Conservation (phyloP, 2,888 invertebrate species). For the Tipula vernalis region DNA sequence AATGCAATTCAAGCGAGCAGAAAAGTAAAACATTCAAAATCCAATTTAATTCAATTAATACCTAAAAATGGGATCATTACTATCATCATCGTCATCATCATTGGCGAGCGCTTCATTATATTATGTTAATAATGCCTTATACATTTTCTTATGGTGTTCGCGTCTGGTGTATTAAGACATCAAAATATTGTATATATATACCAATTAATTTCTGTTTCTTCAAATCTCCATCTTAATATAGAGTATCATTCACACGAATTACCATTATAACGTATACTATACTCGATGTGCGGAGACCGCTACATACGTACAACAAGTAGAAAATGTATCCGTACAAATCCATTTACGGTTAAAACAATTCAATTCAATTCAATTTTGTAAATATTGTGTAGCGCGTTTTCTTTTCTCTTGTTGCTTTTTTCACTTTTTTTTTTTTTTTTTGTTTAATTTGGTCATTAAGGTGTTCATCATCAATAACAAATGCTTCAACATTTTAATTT, state of each 20-base stretch:
- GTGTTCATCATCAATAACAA: background rate
- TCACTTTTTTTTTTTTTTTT: background rate
- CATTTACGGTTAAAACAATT: background rate
- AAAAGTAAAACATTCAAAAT: background rate
- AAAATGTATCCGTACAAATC: background rate
- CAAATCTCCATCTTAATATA: background rate
- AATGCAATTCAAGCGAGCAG: background rate
- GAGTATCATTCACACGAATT: background rate
- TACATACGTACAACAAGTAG: background rate
- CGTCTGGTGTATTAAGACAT: background rate
- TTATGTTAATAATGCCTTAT: background rate
- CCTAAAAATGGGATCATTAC: background rate
- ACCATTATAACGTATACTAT: background rate
- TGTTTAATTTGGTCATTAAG: background rate
- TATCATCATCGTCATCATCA: background rate
- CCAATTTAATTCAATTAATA: background rate
- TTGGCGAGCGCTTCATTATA: background rate
- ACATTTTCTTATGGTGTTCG: background rate
- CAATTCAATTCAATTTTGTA: background rate
- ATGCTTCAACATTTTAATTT: background rate
- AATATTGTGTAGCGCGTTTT: background rate
- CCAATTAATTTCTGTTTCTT: slow-evolving; percentile 4
- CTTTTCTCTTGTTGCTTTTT: too few species aligned
- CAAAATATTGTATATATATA: background rate
- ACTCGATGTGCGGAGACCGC: background rate